Evolutionary conservation across 2,113 vertebrate species (phyloP).

Genomic region (Ibidorhyncha struthersii): DNA sequence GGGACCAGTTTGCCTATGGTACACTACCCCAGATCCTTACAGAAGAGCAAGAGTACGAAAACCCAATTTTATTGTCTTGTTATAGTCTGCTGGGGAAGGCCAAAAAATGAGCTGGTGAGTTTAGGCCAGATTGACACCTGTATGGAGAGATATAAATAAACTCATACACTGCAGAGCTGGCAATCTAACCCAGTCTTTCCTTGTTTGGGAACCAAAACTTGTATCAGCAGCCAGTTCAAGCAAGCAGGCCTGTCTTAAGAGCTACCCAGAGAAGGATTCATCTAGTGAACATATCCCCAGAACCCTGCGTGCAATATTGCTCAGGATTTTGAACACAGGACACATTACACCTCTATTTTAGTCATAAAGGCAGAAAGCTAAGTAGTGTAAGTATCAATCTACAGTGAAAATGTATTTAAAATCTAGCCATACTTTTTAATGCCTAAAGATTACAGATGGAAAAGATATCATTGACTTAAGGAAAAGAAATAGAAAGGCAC

Average conservation of each 20-base stretch:
- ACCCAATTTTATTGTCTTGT: background rate
- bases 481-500: background rate
- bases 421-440: background rate
- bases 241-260: background rate
- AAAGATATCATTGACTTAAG: background rate
- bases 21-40: background rate
- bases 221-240: background rate
- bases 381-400: background rate
- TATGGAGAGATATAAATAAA: background rate
- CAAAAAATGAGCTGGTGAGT: background rate
- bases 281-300: background rate
- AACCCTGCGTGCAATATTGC: too few species aligned
- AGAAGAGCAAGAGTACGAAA: background rate
- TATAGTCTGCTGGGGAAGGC: background rate
- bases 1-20: too few species aligned
- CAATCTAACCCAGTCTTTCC: background rate
- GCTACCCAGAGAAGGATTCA: background rate
- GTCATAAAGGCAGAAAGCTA: background rate
- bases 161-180: too few species aligned
- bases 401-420: background rate
- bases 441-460: background rate
- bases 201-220: background rate
- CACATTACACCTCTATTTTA: background rate
- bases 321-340: background rate
- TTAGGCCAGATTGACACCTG: background rate